Percentiles rank a stretch among this genome's conserved stretches.
Conservation (phyloP, 2,797 vertebrate genomes). For the Gallinago nigripennis region DNA sequence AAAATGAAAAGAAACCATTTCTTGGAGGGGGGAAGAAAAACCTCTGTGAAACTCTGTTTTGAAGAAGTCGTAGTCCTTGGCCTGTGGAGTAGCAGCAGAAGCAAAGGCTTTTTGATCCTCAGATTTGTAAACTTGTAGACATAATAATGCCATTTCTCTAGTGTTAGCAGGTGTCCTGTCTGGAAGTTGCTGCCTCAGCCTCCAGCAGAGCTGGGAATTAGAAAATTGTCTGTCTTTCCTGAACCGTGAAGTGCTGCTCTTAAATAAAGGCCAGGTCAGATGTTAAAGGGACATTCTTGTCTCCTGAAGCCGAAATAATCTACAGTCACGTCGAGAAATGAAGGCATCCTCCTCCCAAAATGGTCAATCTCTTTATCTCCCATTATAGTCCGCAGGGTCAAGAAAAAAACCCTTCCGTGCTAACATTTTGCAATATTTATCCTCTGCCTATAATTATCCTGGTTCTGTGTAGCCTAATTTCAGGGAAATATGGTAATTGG, state of each 20-base stretch:
- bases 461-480: not conserved
- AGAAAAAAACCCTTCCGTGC: not conserved
- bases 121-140: constrained; percentile 78
- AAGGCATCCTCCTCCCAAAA: constrained; percentile 70
- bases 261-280: constrained; percentile 79
- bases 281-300: constrained; percentile 78
- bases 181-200: constrained; percentile 75
- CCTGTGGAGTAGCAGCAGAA: constrained; percentile 66
- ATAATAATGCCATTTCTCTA: constrained; percentile 77
- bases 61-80: constrained; percentile 69
- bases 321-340: constrained; percentile 70
- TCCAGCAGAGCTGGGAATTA: constrained; percentile 76
- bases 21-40: constrained; percentile 22
- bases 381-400: constrained; percentile 17
- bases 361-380: constrained; percentile 72
- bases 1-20: constrained; percentile 65
- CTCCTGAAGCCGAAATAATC: constrained; percentile 76
- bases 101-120: constrained; percentile 75
- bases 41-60: constrained; percentile 50
- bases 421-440: constrained; percentile 5
- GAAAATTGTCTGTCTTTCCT: constrained; percentile 78
- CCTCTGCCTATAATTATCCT: not conserved
- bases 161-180: constrained; percentile 78
- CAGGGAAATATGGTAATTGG: not conserved
- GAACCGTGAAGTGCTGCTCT: constrained; percentile 77